Evolutionary conservation across 2,797 vertebrate species (phyloP), one percentile per base, ranked within the genome.

Genomic region (Okamejei kenojei): DNA sequence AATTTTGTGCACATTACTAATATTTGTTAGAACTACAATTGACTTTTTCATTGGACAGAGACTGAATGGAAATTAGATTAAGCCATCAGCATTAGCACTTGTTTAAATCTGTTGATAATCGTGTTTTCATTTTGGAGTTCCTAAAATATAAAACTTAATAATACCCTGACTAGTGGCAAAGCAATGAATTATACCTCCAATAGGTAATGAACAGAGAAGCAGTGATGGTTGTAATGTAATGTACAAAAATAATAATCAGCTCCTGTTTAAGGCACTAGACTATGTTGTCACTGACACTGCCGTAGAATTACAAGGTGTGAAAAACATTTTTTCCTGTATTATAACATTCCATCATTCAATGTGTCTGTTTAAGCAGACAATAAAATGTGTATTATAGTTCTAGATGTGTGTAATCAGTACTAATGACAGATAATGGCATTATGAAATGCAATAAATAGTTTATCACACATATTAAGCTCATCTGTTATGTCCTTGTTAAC

Each of bases 1-100:
- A 98, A 95, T 97, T 98, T 98, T 97, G 98, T 98, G 97, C 97
- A 96, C 96, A 96, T 97, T 98, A 96, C 96, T 97, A 96, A 96
- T 95, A 97, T 98, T 97, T 97, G 96, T 96, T 97, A 97, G 95
- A 97, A 96, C 97, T 97, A 96, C 96, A 96, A 96, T 95, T 97
- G 97, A 96, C 97, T 95, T 96, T 97, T 97, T 97, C 96, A 97
- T 97, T 96, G 96, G 96, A 96, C 95, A 94, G 95, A 96, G 96
- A 96, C 96, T 95, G 93, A 95, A 92, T 94, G 95, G 94, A 95
- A 95, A 95, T 94, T 93, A 94, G 95, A 95, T 96, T 96, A 96
- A 95, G 96, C 96, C 97, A 92, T 96, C 96, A 96, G 96, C 96
- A 96, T 97, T 96, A 96, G 96, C 96, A 97, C 97, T 96, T 97